Evolutionary conservation across 2,113 vertebrate genomes (phyloP), one percentile per base, ranked within the genome.

Genomic region (Chamaetylas fuelleborni): DNA sequence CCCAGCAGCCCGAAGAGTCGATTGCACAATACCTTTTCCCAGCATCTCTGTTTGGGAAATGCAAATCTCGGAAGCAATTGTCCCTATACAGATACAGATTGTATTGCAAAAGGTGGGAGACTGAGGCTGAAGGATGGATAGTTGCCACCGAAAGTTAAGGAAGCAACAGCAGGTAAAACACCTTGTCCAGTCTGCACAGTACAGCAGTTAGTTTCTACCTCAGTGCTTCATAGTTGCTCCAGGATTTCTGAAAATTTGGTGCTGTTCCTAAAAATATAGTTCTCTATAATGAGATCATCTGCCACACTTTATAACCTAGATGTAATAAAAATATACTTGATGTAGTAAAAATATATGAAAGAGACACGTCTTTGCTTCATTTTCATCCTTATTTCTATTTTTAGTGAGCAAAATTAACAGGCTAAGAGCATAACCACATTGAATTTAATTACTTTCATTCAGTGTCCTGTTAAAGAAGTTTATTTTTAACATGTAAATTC

Each of bases 1-100:
- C 34, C 80, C 43, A 73, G 89, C 77, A 86, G 9, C 40, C 51
- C 3, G 0, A 26, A 89, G 45, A 2, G 4, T 47, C 51, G 71
- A 1, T 96, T 96, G 70, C 81, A 53, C 84, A 94, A 78, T 38
- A 7, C 17, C 3, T 87, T 62, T 95, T 94, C 87, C 86, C 81
- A 47, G 53, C 76, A 42, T 84, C 77, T 88, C 51, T 11, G 2
- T 43, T 60, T 83, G 40, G 81, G 65, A 87, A 80, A 84, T 43
- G 22, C 64, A 88, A 70, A 24, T 58, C 53, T 86, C 61, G 67
- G 8, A 71, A 76, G 9, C 24, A 62, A 1, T 45, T 89, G 16
- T 36, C 29, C 64, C 18, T 60, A 0, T 70, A 19, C 12, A 48
- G 29, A n/a, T 31, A 42, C 2, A 60, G 29, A 14, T 86, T 48